Evolutionary conservation across 2,113 vertebrate species (phyloP).

Genomic region (Ammodytes dubius): DNA sequence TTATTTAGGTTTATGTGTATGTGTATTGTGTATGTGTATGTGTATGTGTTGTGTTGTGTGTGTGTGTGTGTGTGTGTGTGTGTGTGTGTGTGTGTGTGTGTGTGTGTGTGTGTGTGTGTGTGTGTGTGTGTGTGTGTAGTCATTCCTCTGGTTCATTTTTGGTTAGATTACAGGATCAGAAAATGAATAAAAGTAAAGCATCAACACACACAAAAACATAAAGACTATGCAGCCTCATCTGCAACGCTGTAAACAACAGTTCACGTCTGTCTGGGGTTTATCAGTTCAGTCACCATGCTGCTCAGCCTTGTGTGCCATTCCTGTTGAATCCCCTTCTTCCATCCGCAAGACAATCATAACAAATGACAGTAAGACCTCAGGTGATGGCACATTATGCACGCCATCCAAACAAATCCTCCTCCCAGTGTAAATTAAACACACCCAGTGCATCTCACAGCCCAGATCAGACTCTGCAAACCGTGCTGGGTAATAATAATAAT

Average conservation of each 20-base stretch:
- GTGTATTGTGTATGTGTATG: too few species aligned
- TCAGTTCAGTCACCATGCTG: constrained; percentile 66
- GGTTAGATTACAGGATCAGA: constrained; percentile 1
- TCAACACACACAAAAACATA: constrained; percentile 8
- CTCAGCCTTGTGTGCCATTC: constrained; percentile 67
- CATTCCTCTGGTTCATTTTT: constrained; percentile 8
- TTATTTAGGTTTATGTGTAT: not conserved
- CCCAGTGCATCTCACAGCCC: constrained; percentile 57
- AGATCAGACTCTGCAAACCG: constrained; percentile 72
- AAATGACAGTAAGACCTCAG: constrained; percentile 75
- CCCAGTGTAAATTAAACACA: constrained; percentile 80
- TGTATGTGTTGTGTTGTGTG: too few species aligned
- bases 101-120: too few species aligned
- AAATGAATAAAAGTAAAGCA: not conserved
- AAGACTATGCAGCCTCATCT: constrained; percentile 15
- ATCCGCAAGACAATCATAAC: constrained; percentile 66
- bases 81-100: too few species aligned
- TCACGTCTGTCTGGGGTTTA: constrained; percentile 56
- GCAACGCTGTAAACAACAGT: constrained; percentile 46
- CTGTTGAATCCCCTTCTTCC: constrained; percentile 59
- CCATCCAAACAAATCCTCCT: constrained; percentile 78
- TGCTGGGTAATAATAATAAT: constrained; percentile 62
- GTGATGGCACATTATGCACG: constrained; percentile 79
- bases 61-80: too few species aligned
- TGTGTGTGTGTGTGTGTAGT: constrained; percentile 20